These are phyloP conservation scores for Phoxinus phoxinus DNA, from an alignment of 2,113 vertebrate species.

Conservation along the genomic window DNA sequence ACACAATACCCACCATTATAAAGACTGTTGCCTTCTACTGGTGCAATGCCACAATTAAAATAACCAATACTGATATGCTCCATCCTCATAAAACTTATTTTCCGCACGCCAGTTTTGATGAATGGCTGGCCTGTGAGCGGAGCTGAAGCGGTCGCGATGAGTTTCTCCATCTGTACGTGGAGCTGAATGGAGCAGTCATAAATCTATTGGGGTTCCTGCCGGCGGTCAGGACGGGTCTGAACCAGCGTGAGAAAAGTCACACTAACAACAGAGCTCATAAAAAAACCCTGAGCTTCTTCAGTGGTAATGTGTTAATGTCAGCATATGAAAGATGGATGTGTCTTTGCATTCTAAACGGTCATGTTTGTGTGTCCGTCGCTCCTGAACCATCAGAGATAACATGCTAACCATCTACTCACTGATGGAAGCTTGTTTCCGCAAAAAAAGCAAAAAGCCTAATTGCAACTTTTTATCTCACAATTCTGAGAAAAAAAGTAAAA, in stretches of 20 bases:
- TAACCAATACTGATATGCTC: constrained; percentile 58
- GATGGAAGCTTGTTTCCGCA: too few species aligned
- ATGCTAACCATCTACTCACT: too few species aligned
- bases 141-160: constrained; percentile 36
- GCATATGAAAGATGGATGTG: neutral
- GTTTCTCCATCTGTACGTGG: constrained; percentile 13
- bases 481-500: too few species aligned
- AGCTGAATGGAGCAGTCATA: constrained; percentile 38
- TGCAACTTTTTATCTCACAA: too few species aligned
- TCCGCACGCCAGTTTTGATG: constrained; percentile 61
- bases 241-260: neutral
- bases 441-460: too few species aligned
- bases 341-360: neutral
- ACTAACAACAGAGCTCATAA: constrained; percentile 30
- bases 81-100: constrained; percentile 58
- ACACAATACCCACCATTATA: neutral
- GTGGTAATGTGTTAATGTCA: neutral
- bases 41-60: constrained; percentile 52
- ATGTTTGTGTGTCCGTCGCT: neutral
- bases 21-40: neutral
- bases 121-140: constrained; percentile 50
- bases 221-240: neutral
- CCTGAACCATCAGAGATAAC: too few species aligned
- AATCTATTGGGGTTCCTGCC: constrained; percentile 37
- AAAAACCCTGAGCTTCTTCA: neutral